A percentile compares a stretch with the other conserved stretches of the same genome.
Conservation (phyloP, 2,113 vertebrate species). For the Odobenus rosmarus region DNA sequence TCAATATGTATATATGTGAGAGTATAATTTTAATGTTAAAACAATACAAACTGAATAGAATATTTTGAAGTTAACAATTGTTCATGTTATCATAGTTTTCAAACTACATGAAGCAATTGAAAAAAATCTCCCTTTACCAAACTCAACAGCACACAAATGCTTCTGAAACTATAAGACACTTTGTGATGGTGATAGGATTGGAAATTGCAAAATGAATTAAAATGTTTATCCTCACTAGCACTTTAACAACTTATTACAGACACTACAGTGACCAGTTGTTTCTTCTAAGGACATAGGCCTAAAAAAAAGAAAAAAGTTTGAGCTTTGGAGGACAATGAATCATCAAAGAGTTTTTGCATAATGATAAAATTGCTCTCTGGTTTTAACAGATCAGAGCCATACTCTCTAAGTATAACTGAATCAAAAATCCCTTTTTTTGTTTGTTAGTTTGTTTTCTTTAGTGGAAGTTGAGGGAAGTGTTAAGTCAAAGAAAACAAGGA, state of each 20-base stretch:
- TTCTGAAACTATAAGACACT: constrained; percentile 30
- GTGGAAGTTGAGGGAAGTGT: background rate
- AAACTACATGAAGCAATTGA: constrained; percentile 28
- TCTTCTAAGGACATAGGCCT: constrained; percentile 19
- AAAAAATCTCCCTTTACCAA: constrained; percentile 44
- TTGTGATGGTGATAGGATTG: background rate
- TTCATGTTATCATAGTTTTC: constrained; percentile 55
- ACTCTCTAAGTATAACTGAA: background rate
- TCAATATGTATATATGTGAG: constrained; percentile 61
- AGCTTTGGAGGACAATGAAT: background rate
- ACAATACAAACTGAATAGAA: constrained; percentile 72
- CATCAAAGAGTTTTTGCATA: background rate
- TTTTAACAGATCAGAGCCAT: background rate
- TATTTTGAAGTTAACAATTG: constrained; percentile 73
- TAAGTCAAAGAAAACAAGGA: background rate
- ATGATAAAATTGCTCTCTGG: background rate
- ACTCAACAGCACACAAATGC: constrained; percentile 17
- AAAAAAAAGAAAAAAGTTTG: background rate
- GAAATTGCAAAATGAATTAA: constrained; percentile 37
- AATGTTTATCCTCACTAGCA: background rate
- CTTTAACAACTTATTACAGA: background rate
- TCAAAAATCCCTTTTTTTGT: background rate
- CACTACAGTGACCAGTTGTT: background rate
- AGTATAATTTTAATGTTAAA: constrained; percentile 82
- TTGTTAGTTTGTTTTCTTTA: background rate